Evolutionary conservation across 2,888 invertebrate genomes (phyloP), one percentile per base, ranked within the genome.

Genomic region (Aphodius sticticus): DNA sequence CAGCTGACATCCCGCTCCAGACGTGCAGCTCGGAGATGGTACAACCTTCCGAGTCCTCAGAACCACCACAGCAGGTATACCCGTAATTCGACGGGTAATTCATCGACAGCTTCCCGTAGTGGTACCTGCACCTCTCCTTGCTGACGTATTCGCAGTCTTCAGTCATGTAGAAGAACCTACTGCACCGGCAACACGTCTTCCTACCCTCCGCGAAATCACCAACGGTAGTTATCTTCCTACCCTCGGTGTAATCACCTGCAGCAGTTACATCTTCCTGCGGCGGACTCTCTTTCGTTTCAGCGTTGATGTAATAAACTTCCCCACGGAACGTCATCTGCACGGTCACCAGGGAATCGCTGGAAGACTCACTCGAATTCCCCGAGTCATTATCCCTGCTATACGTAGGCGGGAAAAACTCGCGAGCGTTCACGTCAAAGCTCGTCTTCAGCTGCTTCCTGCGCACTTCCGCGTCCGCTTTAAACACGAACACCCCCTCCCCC

Each of bases 111-210:
- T 95, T 95, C 26, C 98, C 98, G 95, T 96, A 96, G 88, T 99
- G 99, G 88, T 96, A 96, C 16, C 91, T 87, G 89, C 99, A 99
- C 79, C 92, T 91, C 82, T 96, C 96, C 74, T 92, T 91, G 3
- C 92, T 92, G 35, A 94, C 87, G 87, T 96, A 96, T 86, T 94
- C 92, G 38, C 95, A 95, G 81, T 93, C 92, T 16, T 76, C 70
- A 83, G 93, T 92, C 81, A 96, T 93, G 85, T 92, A 91, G 88
- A 96, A 98, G 74, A 91, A 91, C 84, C 92, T 92, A 81, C 92
- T 92, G 89, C 96, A 96, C 79, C 96, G 92, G 36, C 92, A 92
- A 88, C 96, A 96, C 80, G 80, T 84, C 35, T 82, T 82, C 70
- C 83, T 74, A 16, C 70, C 71, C 26, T 26, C 26, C 26, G 26